phyloP scores from a whole-genome alignment of 1,140 invertebrate genomes.

The Eurosta solidaginis region DNA sequence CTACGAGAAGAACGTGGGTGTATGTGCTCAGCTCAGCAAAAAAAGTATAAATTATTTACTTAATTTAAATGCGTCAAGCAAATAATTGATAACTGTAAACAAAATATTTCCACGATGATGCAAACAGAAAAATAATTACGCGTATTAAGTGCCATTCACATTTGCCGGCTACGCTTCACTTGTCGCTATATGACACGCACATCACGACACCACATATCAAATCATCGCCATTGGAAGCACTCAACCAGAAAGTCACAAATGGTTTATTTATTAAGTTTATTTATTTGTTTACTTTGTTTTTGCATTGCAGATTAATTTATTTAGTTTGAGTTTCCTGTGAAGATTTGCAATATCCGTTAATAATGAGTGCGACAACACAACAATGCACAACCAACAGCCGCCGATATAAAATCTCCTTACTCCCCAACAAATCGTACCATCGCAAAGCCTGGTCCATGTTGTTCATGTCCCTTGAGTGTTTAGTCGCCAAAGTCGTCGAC shows the following conservation, averaged over 20 bases:
- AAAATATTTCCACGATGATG: background rate
- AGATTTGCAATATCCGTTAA: slow-evolving; percentile 24
- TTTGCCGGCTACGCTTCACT: background rate
- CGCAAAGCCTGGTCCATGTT: background rate
- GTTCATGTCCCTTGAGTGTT: background rate
- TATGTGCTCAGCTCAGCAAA: too few species aligned
- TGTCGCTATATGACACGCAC: background rate
- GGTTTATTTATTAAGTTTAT: background rate
- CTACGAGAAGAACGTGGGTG: too few species aligned
- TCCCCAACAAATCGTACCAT: background rate
- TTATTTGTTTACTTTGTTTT: slow-evolving; percentile 14
- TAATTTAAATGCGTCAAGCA: background rate
- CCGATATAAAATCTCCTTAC: background rate
- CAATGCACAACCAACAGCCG: too few species aligned
- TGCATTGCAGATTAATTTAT: slow-evolving; percentile 26
- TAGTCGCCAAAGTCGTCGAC: background rate
- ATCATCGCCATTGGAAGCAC: background rate
- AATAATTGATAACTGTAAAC: slow-evolving; percentile 21
- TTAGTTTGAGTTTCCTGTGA: slow-evolving; percentile 22
- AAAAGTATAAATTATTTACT: background rate
- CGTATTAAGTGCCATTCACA: slow-evolving; percentile 2
- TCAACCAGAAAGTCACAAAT: background rate
- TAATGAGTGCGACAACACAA: slow-evolving; percentile 11
- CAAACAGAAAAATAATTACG: slow-evolving; percentile 28
- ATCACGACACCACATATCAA: background rate